Evolutionary conservation across 2,888 invertebrate species (phyloP), one percentile per base, ranked within the genome.

Genomic region (Drosophila meridiana): DNA sequence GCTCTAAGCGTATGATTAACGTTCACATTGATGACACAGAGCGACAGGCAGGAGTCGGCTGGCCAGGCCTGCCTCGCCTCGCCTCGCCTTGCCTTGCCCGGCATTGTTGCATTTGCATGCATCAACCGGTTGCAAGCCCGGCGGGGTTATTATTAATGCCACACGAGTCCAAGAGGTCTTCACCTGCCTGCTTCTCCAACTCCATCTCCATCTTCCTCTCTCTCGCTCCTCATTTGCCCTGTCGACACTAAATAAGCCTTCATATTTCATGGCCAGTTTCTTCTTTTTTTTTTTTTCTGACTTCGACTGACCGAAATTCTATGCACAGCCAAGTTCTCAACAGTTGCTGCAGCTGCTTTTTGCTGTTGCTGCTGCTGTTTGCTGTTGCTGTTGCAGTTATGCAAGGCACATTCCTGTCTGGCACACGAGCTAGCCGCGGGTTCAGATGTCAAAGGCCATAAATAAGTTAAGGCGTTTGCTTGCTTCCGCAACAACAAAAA

Each of bases 191-290:
- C 55, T 40, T 6, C 40, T 26, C 50, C 20, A 20, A 20, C 50
- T 32, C 50, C n/a, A 30, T 14, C 26, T 28, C 38, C 38, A 38
- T 38, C 28, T 28, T 38, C 14, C 50, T 32, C 50, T 32, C n/a
- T 11, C 11, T n/a, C n/a, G 5, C n/a, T 56, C 30, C 2, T 9
- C 69, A 48, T 50, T 52, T 59, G 73, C 56, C 75, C 69, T 86
- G 90, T 87, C 87, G 89, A 82, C 90, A 90, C 87, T 87, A 90
- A 87, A 88, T 90, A 87, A 89, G 87, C 90, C 87, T 87, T 90
- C 86, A 87, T 87, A 84, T 87, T 90, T 87, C 87, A 83, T 90
- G 84, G 76, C 87, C 73, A 76, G 28, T 28, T 47, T 47, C 28
- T 65, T 84, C 70, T 73, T 28, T 20, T 20, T 20, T 43, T 43